These are phyloP conservation scores for Diplodus sargus DNA, from an alignment of 2,797 vertebrate genomes.

Conservation along the genomic window DNA sequence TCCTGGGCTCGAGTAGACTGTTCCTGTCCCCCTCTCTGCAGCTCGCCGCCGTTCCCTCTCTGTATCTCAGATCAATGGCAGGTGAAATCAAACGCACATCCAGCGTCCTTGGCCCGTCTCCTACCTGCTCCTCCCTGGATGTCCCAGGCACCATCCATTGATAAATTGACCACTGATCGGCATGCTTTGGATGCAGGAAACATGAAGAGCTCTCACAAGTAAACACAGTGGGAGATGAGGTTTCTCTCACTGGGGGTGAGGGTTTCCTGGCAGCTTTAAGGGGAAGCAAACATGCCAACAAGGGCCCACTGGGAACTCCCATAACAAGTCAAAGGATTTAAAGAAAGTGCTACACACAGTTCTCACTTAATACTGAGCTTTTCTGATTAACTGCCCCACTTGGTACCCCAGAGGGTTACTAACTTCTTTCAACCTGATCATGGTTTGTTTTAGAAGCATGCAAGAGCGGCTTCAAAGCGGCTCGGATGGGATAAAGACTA, in stretches of 20 bases:
- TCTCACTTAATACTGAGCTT: constrained; percentile 18
- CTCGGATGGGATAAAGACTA: background rate
- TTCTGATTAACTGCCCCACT: background rate
- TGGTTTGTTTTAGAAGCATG: background rate
- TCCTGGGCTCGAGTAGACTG: constrained; percentile 12
- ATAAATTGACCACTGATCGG: constrained; percentile 51
- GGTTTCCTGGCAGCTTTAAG: constrained; percentile 32
- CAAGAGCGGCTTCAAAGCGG: background rate
- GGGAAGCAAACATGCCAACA: constrained; percentile 34
- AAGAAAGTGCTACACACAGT: constrained; percentile 22
- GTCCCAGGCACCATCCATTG: constrained; percentile 22
- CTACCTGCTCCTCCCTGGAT: constrained; percentile 28
- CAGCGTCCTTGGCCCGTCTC: constrained; percentile 30
- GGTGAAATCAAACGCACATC: constrained; percentile 47
- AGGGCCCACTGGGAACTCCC: constrained; percentile 24
- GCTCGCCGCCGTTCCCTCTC: constrained; percentile 8
- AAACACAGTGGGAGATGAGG: constrained; percentile 11
- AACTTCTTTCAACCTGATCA: constrained; percentile 2
- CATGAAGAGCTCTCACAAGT: constrained; percentile 20
- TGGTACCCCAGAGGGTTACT: background rate
- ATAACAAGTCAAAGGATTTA: constrained; percentile 38
- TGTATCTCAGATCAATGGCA: constrained; percentile 43
- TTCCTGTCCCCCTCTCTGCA: constrained; percentile 26
- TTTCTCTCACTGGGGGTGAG: constrained; percentile 15
- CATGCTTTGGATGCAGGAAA: constrained; percentile 33